Percentiles rank a stretch among this genome's conserved stretches.
Evolutionary conservation across 2,113 vertebrate genomes (phyloP).

Genomic region (Istiophorus platypterus): DNA sequence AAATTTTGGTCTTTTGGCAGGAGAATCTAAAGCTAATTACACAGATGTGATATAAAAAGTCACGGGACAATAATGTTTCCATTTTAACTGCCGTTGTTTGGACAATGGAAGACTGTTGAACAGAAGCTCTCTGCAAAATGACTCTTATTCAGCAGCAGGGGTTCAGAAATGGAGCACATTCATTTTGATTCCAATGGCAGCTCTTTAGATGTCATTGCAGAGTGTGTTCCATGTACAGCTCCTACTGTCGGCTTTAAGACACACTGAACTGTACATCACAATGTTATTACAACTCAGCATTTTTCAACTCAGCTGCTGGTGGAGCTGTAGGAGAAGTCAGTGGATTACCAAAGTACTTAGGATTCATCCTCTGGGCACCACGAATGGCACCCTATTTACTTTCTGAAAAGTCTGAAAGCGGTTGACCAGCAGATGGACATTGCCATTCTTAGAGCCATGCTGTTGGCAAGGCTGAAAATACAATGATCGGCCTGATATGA

Average conservation of each 20-base stretch:
- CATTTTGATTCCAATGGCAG: slow-evolving; percentile 2
- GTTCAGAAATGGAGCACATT: slow-evolving; percentile 30
- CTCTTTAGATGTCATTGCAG: slow-evolving; percentile 24
- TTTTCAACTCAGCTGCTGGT: too few relatives aligned
- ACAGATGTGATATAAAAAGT: slow-evolving; percentile 5
- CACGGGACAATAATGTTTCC: not conserved
- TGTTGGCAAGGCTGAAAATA: not conserved
- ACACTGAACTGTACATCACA: too few relatives aligned
- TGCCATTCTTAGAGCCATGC: too few relatives aligned
- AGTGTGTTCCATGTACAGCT: not conserved
- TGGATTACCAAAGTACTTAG: too few relatives aligned
- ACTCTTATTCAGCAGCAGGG: not conserved
- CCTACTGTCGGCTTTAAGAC: not conserved
- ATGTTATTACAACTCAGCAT: too few relatives aligned
- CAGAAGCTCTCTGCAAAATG: slow-evolving; percentile 9
- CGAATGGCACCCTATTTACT: not conserved
- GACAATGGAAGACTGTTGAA: slow-evolving; percentile 8
- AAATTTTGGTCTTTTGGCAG: not conserved
- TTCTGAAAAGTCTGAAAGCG: not conserved
- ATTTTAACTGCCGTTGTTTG: slow-evolving; percentile 13
- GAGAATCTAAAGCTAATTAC: slow-evolving; percentile 7
- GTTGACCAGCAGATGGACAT: not conserved
- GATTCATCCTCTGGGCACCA: too few relatives aligned
- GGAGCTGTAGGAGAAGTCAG: too few relatives aligned
- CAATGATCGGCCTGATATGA: not conserved